phyloP scores from a whole-genome alignment of 2,888 invertebrate genomes.

The Anoncus sp. region DNA sequence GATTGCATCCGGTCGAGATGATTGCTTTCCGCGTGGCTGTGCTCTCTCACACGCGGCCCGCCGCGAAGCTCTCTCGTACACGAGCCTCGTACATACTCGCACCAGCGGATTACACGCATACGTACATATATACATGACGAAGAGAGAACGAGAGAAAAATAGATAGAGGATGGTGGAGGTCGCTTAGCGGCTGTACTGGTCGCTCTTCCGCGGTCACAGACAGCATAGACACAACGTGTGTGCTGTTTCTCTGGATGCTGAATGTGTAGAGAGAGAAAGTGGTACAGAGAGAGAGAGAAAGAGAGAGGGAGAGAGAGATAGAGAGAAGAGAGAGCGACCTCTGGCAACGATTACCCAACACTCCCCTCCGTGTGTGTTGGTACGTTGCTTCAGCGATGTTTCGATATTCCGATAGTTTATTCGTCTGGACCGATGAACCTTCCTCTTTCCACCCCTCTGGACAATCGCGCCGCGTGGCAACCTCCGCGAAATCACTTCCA shows the following conservation, averaged over 20 bases:
- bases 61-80: slow-evolving; percentile 34
- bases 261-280: slow-evolving; percentile 7
- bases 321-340: slow-evolving; percentile 31
- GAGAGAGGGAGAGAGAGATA: slow-evolving; percentile 23
- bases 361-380: slow-evolving; percentile 25
- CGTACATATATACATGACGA: slow-evolving; percentile 31
- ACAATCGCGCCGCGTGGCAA: slow-evolving; percentile 54
- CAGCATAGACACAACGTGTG: slow-evolving; percentile 36
- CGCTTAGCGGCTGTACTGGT: slow-evolving; percentile 47
- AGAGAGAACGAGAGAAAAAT: background rate
- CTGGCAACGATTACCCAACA: slow-evolving; percentile 63
- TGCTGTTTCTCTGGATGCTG: slow-evolving; percentile 13
- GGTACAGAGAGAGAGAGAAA: slow-evolving; percentile 15
- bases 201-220: slow-evolving; percentile 43
- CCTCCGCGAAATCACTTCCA: slow-evolving; percentile 76
- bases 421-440: slow-evolving; percentile 74
- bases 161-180: background rate
- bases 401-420: slow-evolving; percentile 82
- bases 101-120: slow-evolving; percentile 28
- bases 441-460: slow-evolving; percentile 45
- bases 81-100: slow-evolving; percentile 16
- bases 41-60: slow-evolving; percentile 65
- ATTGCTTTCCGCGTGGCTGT: slow-evolving; percentile 81
- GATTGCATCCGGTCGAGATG: slow-evolving; percentile 83
- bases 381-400: slow-evolving; percentile 70